phyloP scores from a whole-genome alignment of 2,888 invertebrate genomes.

The Noctua pronuba region DNA sequence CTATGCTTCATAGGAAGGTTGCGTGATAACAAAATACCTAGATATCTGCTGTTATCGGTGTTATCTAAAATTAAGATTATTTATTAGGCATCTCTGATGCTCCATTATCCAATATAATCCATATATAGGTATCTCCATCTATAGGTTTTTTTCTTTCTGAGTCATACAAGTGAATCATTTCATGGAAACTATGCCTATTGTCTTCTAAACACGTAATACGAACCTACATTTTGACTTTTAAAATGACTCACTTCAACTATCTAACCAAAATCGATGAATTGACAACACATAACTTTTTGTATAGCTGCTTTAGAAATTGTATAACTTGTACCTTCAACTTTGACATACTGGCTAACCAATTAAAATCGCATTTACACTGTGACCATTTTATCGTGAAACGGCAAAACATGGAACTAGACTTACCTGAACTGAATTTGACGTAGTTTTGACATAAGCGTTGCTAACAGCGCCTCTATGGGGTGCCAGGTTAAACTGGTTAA shows the following conservation, averaged over 20 bases:
- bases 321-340: conserved; percentile 37
- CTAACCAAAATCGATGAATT: neutral
- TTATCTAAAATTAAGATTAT: neutral
- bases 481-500: conserved; percentile 30
- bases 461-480: neutral
- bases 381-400: conserved; percentile 21
- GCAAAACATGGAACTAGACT: neutral
- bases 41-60: no score
- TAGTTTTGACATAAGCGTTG: neutral
- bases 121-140: neutral
- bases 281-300: conserved; percentile 9
- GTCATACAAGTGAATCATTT: conserved; percentile 30
- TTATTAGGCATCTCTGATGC: neutral
- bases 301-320: conserved; percentile 21
- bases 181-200: neutral
- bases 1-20: neutral
- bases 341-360: conserved; percentile 46
- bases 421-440: neutral
- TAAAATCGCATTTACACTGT: conserved; percentile 34
- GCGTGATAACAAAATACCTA: neutral
- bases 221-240: conserved; percentile 6
- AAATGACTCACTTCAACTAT: conserved; percentile 18
- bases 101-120: neutral
- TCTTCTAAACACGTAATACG: neutral
- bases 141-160: conserved; percentile 9